These are phyloP conservation scores for Stegostoma tigrinum DNA, from an alignment of 2,113 vertebrate species.

Conservation along the genomic window DNA sequence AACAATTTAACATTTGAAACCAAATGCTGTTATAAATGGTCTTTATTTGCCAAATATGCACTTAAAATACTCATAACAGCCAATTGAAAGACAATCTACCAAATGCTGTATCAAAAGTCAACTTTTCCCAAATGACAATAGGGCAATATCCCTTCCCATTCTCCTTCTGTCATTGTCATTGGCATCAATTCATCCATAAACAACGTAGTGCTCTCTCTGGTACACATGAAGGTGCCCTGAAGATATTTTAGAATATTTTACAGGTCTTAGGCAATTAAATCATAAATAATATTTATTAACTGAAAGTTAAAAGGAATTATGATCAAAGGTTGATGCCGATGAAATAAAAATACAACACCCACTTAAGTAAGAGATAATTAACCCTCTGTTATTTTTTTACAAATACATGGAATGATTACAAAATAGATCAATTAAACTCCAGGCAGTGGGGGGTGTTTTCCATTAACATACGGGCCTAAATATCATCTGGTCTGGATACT, in stretches of 20 bases:
- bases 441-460: not conserved
- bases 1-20: slow-evolving; percentile 7
- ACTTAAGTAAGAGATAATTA: not conserved
- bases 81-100: not conserved
- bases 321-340: not conserved
- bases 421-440: not conserved
- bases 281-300: not conserved
- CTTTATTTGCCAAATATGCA: not conserved
- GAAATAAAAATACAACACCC: too few relatives aligned
- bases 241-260: not conserved
- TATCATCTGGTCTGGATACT: not conserved
- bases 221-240: not conserved
- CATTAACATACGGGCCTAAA: not conserved
- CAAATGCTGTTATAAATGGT: not conserved
- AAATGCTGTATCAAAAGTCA: not conserved
- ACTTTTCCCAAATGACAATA: not conserved
- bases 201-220: not conserved
- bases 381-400: not conserved
- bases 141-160: not conserved
- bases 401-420: not conserved
- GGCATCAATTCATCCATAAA: not conserved
- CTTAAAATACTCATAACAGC: not conserved
- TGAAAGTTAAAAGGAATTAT: not conserved
- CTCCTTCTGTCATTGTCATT: not conserved
- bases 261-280: not conserved